Evolutionary conservation across 2,113 vertebrate species (phyloP), one percentile per base, ranked within the genome.

Genomic region (Anoplopoma fimbria): DNA sequence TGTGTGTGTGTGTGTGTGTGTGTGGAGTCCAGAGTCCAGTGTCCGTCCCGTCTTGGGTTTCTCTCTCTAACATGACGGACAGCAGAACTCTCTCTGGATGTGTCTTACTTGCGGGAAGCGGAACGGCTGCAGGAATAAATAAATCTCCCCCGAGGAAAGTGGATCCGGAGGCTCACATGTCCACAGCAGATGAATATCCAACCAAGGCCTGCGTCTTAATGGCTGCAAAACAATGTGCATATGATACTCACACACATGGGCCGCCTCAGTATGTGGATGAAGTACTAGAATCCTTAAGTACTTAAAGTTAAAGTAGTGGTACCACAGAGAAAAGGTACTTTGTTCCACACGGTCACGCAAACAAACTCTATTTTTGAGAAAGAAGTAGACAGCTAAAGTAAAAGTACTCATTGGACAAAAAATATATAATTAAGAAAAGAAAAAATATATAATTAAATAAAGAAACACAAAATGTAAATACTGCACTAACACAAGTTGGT

Each of bases 161-260:
- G 51, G 92, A 95, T 95, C 82, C 84, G 71, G 86, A 83, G n/a
- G 92, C 93, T 94, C 87, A 49, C 85, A 83, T 95, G 89, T 93
- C 91, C 60, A 29, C 53, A 70, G 87, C 78, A 76, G 93, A 93
- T 94, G 74, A 88, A 90, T 72, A 92, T 93, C 82, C 63, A 62
- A n/a, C 38, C 80, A 34, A 79, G 25, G 49, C 76, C 89, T 88
- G 80, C 67, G 5, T 86, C 78, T 70, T 90, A 92, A 92, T 93
- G 89, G 86, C 76, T 61, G 36, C 77, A 58, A 65, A 87, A 55
- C 76, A 71, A 58, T n/a, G 83, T 55, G 55, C 60, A 69, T 62
- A 29, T 63, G 62, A 85, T 69, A 57, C 74, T 85, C 68, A 40
- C 33, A 53, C 58, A 77, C 40, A 71, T 23, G 23, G 2, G 23